Conservation (phyloP, 2,888 invertebrate genomes). For the Pterostichus niger region DNA sequence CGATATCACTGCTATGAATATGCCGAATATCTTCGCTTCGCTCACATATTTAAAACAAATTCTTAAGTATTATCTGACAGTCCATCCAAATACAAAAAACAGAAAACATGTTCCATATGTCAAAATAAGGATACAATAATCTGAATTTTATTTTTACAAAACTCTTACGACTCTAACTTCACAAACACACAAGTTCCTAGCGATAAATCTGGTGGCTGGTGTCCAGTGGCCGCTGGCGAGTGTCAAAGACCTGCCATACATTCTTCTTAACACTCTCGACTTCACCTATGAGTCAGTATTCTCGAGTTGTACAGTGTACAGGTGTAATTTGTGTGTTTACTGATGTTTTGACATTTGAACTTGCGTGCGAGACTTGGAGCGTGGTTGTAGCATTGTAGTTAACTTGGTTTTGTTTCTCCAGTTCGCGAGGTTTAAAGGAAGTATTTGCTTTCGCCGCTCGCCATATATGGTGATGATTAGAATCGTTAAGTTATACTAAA, state of each 20-base stretch:
- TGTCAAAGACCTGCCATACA: conserved; percentile 43
- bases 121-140: no score
- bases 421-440: conserved; percentile 15
- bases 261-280: conserved; percentile 37
- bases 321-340: conserved; percentile 53
- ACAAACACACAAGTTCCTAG: not conserved
- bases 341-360: conserved; percentile 54
- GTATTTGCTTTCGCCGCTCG: conserved; percentile 41
- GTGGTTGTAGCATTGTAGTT: conserved; percentile 20
- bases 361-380: conserved; percentile 13
- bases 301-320: conserved; percentile 13
- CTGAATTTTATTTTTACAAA: not conserved
- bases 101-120: no score
- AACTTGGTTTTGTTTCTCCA: conserved; percentile 33
- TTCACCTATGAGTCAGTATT: conserved; percentile 11
- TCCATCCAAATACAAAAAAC: no score
- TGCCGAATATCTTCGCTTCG: no score
- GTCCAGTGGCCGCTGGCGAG: not conserved
- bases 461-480: conserved; percentile 36
- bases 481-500: conserved; percentile 31
- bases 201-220: not conserved
- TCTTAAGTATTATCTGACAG: no score
- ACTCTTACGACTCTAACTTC: not conserved
- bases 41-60: no score
- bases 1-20: no score